Evolutionary conservation across 2,888 invertebrate species (phyloP).

Genomic region (Diaperis boleti): DNA sequence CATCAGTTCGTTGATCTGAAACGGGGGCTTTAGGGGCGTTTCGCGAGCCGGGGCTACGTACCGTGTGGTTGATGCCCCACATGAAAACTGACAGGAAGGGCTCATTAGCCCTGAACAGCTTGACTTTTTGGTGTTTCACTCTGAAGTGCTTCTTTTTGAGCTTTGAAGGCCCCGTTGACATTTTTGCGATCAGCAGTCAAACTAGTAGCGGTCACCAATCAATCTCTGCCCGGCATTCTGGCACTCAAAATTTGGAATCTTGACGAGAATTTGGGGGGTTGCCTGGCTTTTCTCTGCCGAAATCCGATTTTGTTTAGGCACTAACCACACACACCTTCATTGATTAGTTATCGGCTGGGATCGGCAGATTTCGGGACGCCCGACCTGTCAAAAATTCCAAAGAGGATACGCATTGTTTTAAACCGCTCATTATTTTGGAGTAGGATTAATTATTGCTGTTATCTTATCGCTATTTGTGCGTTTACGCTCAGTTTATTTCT

Average conservation of each 20-base stretch:
- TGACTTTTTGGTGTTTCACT: conserved; percentile 98
- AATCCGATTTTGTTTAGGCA: conserved; percentile 27
- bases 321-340: conserved; percentile 37
- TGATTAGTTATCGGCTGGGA: conserved; percentile 36
- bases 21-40: conserved; percentile 50
- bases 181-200: conserved; percentile 54
- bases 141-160: conserved; percentile 98
- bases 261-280: too few species aligned
- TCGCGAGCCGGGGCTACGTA: conserved; percentile 70
- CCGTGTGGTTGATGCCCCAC: conserved; percentile 99
- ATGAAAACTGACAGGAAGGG: conserved; percentile 98
- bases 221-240: conserved; percentile 49
- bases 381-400: conserved; percentile 7
- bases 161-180: conserved; percentile 82
- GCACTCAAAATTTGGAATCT: conserved; percentile 65
- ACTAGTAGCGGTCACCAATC: conserved; percentile 64
- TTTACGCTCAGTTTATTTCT: too few species aligned
- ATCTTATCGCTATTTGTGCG: too few species aligned
- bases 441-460: too few species aligned
- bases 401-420: too few species aligned
- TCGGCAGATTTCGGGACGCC: conserved; percentile 7
- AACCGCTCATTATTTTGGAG: too few species aligned
- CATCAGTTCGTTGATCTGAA: conserved; percentile 96
- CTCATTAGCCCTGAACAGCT: conserved; percentile 98
- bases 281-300: conserved; percentile 5